These are phyloP conservation scores for Cryptocephalus primarius DNA, from an alignment of 2,888 invertebrate species.

Conservation along the genomic window DNA sequence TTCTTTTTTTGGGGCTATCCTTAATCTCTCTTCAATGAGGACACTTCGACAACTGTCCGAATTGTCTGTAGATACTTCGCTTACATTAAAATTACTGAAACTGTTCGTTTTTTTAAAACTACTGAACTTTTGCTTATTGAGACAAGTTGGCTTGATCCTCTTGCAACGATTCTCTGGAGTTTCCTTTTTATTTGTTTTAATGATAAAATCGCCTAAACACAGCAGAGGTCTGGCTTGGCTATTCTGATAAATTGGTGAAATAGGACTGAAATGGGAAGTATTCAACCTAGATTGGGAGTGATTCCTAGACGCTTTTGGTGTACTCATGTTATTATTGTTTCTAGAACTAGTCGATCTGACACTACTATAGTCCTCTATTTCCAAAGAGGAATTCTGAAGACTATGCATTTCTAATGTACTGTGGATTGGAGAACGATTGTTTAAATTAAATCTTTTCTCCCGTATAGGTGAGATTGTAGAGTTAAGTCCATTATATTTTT, in stretches of 20 bases:
- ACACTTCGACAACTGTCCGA: slow-evolving; percentile 13
- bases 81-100: slow-evolving; percentile 22
- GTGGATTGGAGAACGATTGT: too few relatives aligned
- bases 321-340: slow-evolving; percentile 8
- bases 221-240: slow-evolving; percentile 16
- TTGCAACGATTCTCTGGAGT: slow-evolving; percentile 1
- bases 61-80: slow-evolving; percentile 12
- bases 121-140: slow-evolving; percentile 21
- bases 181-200: slow-evolving; percentile 7
- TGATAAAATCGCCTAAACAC: slow-evolving; percentile 33
- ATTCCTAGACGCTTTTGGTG: slow-evolving; percentile 15
- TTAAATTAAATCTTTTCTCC: too few relatives aligned
- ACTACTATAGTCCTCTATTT: background rate
- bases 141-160: slow-evolving; percentile 44
- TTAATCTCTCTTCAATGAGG: slow-evolving; percentile 19
- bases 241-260: slow-evolving; percentile 25
- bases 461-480: too few relatives aligned
- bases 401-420: too few relatives aligned
- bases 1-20: slow-evolving; percentile 14
- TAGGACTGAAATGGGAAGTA: slow-evolving; percentile 18
- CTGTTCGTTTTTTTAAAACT: slow-evolving; percentile 23
- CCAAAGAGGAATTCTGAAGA: too few relatives aligned
- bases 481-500: too few relatives aligned
- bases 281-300: slow-evolving; percentile 5
- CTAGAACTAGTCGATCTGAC: background rate